Percentiles rank a stretch among this genome's conserved stretches.
Conservation (phyloP, 2,113 vertebrate genomes). For the Oreotrochilus melanogaster region DNA sequence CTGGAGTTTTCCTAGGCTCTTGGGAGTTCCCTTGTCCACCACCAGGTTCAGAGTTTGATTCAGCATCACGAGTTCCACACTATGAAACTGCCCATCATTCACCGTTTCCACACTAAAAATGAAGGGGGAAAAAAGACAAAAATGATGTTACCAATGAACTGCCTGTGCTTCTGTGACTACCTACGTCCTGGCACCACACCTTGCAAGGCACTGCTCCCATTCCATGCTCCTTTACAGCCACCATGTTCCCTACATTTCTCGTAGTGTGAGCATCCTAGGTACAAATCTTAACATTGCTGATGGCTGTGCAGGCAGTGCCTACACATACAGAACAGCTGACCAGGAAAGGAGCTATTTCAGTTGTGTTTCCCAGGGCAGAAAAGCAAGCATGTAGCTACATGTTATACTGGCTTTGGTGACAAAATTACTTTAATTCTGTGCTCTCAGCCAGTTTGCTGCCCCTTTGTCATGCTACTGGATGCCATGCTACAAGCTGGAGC, state of each 20-base stretch:
- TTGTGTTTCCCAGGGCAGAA: not conserved
- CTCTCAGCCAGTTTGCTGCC: not conserved
- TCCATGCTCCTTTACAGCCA: not conserved
- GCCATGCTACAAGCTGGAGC: not conserved
- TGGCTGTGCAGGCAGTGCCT: not conserved
- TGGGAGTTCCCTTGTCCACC: conserved; percentile 93
- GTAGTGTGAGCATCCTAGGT: not conserved
- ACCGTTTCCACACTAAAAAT: conserved; percentile 91
- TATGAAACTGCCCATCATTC: conserved; percentile 95
- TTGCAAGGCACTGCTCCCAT: not conserved
- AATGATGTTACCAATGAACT: not conserved
- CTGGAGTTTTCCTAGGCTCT: conserved; percentile 94
- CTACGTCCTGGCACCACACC: rapidly evolving
- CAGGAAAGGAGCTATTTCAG: not conserved
- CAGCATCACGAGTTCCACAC: conserved; percentile 92
- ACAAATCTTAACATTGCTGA: not conserved
- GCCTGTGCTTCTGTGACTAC: not conserved
- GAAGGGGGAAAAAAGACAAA: not conserved
- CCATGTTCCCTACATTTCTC: not conserved
- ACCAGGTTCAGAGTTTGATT: conserved; percentile 95
- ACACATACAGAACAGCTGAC: rapidly evolving
- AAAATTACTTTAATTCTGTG: not conserved
- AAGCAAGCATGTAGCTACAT: not conserved
- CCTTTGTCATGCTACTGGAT: not conserved
- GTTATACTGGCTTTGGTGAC: not conserved